Conservation (phyloP, 2,888 invertebrate genomes). For the Cenopis cana region DNA sequence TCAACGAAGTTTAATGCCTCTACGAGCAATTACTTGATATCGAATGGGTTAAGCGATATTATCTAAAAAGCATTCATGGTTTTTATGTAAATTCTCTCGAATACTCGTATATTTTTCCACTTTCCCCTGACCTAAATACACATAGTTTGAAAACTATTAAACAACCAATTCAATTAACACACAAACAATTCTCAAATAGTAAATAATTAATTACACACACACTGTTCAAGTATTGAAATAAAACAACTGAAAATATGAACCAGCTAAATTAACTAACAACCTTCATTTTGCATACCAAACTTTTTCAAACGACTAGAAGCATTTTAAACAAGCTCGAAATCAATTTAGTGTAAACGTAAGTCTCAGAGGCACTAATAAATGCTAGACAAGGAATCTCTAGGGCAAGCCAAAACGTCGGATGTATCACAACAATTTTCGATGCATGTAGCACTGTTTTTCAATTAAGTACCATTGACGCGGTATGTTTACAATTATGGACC, state of each 20-base stretch:
- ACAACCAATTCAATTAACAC: background rate
- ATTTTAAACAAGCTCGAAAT: constrained; percentile 3
- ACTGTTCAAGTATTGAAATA: background rate
- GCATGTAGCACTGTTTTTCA: constrained; percentile 46
- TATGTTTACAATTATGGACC: background rate
- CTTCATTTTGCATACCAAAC: background rate
- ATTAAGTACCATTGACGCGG: constrained; percentile 2
- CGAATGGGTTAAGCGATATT: no score
- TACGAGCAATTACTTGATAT: no score
- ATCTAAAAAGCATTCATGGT: no score
- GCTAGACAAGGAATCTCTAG: constrained; percentile 51
- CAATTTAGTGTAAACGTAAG: background rate
- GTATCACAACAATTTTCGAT: constrained; percentile 55
- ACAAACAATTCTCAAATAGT: background rate
- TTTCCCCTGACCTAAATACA: no score
- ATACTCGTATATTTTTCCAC: no score
- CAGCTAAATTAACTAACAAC: background rate
- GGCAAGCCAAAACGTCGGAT: constrained; percentile 55
- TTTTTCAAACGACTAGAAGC: background rate
- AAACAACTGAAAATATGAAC: background rate
- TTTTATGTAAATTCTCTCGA: no score
- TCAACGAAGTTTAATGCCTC: no score
- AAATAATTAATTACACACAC: background rate
- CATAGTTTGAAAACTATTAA: no score
- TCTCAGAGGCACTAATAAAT: constrained; percentile 44